Percentiles rank a stretch among this genome's conserved stretches.
Evolutionary conservation across 2,888 invertebrate species (phyloP).

Genomic region (Lepidonotus clava): DNA sequence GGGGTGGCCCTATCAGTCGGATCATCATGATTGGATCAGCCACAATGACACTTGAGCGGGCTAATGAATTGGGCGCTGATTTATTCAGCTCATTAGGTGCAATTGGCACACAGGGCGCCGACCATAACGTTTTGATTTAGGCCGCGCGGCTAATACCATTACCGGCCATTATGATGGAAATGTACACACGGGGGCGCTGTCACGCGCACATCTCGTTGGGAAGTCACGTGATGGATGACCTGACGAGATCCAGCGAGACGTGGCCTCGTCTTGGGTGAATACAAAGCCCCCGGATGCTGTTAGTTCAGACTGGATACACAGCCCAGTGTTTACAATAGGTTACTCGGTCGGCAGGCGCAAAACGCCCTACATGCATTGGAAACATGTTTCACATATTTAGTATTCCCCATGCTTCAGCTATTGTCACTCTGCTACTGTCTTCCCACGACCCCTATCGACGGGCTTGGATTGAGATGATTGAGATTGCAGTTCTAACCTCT

Average conservation of each 20-base stretch:
- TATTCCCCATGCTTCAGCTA: too few relatives aligned
- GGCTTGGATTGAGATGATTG: too few relatives aligned
- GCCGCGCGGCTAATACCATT: constrained; percentile 4
- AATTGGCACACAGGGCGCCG: constrained; percentile 23
- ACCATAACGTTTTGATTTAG: constrained; percentile 51
- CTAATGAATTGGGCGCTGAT: constrained; percentile 43
- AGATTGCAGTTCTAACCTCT: too few relatives aligned
- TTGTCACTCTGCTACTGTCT: too few relatives aligned
- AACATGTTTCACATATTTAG: too few relatives aligned
- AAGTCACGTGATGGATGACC: constrained; percentile 47
- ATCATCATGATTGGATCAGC: constrained; percentile 22
- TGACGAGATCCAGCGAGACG: constrained; percentile 43
- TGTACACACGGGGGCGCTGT: constrained; percentile 27
- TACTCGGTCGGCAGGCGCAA: neutral
- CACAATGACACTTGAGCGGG: constrained; percentile 35
- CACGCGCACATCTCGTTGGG: constrained; percentile 53
- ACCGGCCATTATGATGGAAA: constrained; percentile 26
- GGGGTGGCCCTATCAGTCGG: neutral
- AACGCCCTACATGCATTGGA: neutral
- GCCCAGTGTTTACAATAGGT: neutral
- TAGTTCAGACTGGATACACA: neutral
- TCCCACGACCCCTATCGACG: too few relatives aligned
- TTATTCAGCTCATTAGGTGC: constrained; percentile 48
- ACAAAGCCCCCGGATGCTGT: constrained; percentile 31
- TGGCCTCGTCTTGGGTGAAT: too few relatives aligned